A percentile compares a stretch with the other conserved stretches of the same genome.
Evolutionary conservation across 2,888 invertebrate species (phyloP).

Genomic region (Mimumesa dahlbomi): DNA sequence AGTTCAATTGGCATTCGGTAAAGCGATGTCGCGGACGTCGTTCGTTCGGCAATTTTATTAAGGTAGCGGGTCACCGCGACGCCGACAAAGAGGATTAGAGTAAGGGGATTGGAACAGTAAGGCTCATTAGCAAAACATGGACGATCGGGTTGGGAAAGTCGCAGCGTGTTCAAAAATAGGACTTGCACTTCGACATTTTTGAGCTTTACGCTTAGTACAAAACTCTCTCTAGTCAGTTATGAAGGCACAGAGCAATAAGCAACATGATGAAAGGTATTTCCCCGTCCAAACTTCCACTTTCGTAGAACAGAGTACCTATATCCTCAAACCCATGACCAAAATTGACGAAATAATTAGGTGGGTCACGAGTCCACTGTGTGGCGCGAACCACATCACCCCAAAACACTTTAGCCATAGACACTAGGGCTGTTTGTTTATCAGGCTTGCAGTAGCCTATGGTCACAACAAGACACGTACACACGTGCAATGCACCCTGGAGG

Average conservation of each 20-base stretch:
- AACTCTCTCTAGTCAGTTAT: too few relatives aligned
- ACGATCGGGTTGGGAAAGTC: slow-evolving; percentile 59
- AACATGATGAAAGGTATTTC: too few relatives aligned
- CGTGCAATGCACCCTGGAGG: slow-evolving; percentile 23
- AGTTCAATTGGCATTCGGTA: slow-evolving; percentile 12
- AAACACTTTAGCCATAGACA: slow-evolving; percentile 34
- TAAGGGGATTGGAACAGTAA: slow-evolving; percentile 43
- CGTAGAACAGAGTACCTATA: too few relatives aligned
- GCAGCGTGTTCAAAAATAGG: slow-evolving; percentile 25
- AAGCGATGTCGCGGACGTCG: slow-evolving; percentile 25
- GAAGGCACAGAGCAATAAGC: too few relatives aligned
- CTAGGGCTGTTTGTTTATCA: slow-evolving; percentile 60
- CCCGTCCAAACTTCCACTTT: too few relatives aligned
- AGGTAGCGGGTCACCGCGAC: slow-evolving; percentile 9
- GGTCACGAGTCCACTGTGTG: slow-evolving; percentile 43
- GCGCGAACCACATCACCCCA: slow-evolving; percentile 59
- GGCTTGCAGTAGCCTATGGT: slow-evolving; percentile 34
- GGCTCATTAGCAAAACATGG: slow-evolving; percentile 54
- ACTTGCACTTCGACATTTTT: too few relatives aligned
- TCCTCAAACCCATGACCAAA: too few relatives aligned
- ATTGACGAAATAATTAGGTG: too few relatives aligned
- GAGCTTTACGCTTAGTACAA: too few relatives aligned
- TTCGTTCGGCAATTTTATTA: slow-evolving; percentile 50
- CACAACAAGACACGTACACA: slow-evolving; percentile 6
- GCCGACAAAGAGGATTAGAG: slow-evolving; percentile 44